Evolutionary conservation across 2,888 invertebrate species (phyloP).

Genomic region (Ceratothoa steindachneri): DNA sequence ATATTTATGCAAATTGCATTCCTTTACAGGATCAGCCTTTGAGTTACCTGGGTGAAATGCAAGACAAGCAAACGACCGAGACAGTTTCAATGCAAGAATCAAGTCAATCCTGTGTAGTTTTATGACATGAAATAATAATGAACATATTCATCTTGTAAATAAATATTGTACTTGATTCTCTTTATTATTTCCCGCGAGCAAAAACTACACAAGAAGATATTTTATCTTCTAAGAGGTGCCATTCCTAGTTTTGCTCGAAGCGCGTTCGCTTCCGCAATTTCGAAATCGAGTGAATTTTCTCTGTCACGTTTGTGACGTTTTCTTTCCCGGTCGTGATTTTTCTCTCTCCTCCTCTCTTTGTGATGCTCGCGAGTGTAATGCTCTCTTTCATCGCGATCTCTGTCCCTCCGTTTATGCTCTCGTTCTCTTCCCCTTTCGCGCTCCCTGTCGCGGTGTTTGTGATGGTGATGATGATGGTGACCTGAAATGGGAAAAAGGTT

Average conservation of each 20-base stretch:
- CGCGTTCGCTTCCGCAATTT: constrained; percentile 56
- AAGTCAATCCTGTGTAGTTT: too few relatives aligned
- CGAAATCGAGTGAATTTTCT: constrained; percentile 54
- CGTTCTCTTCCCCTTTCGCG: constrained; percentile 26
- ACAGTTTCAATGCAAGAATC: too few relatives aligned
- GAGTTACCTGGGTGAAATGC: too few relatives aligned
- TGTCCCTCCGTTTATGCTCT: constrained; percentile 2
- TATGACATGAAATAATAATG: too few relatives aligned
- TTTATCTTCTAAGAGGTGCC: constrained; percentile 53
- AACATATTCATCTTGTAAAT: too few relatives aligned
- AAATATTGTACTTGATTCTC: too few relatives aligned
- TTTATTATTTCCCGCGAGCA: too few relatives aligned
- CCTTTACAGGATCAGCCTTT: too few relatives aligned
- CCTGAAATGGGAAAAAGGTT: neutral
- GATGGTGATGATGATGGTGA: constrained; percentile 49
- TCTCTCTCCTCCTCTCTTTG: constrained; percentile 27
- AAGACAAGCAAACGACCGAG: too few relatives aligned
- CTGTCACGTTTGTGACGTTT: constrained; percentile 50
- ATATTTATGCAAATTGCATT: too few relatives aligned
- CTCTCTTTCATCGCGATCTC: constrained; percentile 27
- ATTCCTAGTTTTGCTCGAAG: constrained; percentile 57
- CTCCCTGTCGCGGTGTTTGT: constrained; percentile 28
- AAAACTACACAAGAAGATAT: too few relatives aligned
- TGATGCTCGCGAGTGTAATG: constrained; percentile 25
- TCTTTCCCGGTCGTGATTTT: constrained; percentile 12